Base-by-base conservation (phyloP, 2,113 vertebrate species). In the Pachycephala philippinensis region DNA sequence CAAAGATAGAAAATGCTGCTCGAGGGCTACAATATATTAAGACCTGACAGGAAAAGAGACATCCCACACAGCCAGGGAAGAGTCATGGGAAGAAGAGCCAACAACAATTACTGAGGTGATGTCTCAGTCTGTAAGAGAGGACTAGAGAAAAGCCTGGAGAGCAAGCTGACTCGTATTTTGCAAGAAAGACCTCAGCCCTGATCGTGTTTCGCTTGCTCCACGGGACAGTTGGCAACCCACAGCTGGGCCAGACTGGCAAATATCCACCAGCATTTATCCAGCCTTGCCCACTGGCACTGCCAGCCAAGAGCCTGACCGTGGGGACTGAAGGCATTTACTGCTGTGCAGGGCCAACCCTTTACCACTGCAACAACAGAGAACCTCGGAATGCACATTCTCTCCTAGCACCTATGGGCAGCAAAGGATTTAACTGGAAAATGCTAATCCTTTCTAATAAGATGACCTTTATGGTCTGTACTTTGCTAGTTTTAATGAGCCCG, bases 81-180 rank as follows among this genome's bases (percentile, higher is more conserved):
- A 93, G 80, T 95, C 89, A 93, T 8, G 63, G 76, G 68, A 68
- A 86, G 79, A 90, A 89, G 83, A 95, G 93, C 95, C 96, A 96
- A 97, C 86, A 97, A 89, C 96, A 95, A 75, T 95, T 89, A 89
- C 80, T 96, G 96, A 96, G 92, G 94, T 92, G 88, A 95, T 95
- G 93, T 94, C 92, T 95, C 87, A 50, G 83, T 84, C 88, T 87
- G 82, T 59, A 83, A 68, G 76, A 70, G 14, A 84, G 69, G n/a
- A 54, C 80, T 53, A 83, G 40, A 92, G 68, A 87, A 93, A 88
- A 92, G 52, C 95, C 79, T 71, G 64, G 86, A 84, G 37, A 78
- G 39, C 2, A 0, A 89, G 18, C 71, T 42, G 19, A 6, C 68
- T 84, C 1, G 0, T 63, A 37, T 66, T 90, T 81, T 87, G 64